Conservation (phyloP, 2,113 vertebrate genomes). For the Elgaria multicarinata region DNA sequence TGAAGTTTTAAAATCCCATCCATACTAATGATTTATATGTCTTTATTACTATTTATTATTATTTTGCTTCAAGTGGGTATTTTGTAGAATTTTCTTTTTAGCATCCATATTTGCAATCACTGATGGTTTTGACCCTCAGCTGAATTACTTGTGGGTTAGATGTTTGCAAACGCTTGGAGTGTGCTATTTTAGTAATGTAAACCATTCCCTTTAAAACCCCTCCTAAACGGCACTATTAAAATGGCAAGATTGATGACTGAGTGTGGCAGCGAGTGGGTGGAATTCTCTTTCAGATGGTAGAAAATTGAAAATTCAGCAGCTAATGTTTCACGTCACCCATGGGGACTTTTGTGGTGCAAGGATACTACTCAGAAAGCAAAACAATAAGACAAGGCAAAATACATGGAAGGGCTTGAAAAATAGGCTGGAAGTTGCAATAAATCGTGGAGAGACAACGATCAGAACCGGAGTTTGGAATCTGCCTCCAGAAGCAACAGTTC, state of each 20-base stretch:
- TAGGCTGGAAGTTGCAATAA: not conserved
- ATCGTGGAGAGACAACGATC: not conserved
- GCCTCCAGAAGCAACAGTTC: not conserved
- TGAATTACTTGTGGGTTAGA: not conserved
- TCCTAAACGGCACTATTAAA: not conserved
- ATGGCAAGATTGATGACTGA: slow-evolving; percentile 12
- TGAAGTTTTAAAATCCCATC: not conserved
- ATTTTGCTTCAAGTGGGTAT: not conserved
- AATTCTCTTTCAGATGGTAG: not conserved
- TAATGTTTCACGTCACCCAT: not conserved
- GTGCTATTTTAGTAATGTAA: slow-evolving; percentile 16
- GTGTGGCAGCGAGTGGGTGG: not conserved
- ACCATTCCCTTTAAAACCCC: not conserved
- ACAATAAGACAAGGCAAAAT: not conserved
- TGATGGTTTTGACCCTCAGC: not conserved
- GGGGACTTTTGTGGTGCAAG: not conserved
- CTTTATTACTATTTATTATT: not conserved
- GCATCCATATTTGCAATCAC: not conserved
- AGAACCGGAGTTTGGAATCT: not conserved
- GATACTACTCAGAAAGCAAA: not conserved
- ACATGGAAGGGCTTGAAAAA: not conserved
- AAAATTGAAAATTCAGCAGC: slow-evolving; percentile 2
- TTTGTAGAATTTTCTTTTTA: not conserved
- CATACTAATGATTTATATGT: not conserved
- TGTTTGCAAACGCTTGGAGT: not conserved